Conservation (phyloP, 2,888 invertebrate genomes). For the Eupithecia subumbrata region DNA sequence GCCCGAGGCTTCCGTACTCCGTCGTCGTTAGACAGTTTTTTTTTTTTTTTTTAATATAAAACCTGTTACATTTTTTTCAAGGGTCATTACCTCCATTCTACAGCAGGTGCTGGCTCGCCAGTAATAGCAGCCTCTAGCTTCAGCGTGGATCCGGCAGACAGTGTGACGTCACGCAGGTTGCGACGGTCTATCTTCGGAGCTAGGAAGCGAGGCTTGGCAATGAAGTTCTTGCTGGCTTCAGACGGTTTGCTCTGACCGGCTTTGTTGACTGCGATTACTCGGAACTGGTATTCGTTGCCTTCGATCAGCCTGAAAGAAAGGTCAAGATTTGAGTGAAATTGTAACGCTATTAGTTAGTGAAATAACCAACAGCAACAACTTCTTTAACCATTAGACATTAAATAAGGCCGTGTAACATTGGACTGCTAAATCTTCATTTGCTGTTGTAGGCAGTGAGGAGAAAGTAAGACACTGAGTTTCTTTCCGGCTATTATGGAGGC, state of each 20-base stretch:
- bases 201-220: conserved; percentile 93
- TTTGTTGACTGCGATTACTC: conserved; percentile 97
- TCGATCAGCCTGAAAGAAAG: conserved; percentile 88
- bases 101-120: conserved; percentile 97
- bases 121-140: conserved; percentile 96
- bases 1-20: too few relatives aligned
- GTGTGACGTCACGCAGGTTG: conserved; percentile 93
- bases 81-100: conserved; percentile 89
- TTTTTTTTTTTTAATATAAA: too few relatives aligned
- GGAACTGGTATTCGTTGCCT: conserved; percentile 98
- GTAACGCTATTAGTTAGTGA: background rate
- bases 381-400: too few relatives aligned
- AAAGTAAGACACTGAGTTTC: too few relatives aligned
- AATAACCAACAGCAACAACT: too few relatives aligned
- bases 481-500: too few relatives aligned
- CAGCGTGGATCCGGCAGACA: conserved; percentile 96
- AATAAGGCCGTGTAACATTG: too few relatives aligned
- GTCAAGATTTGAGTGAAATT: background rate
- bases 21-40: too few relatives aligned
- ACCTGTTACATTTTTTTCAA: background rate
- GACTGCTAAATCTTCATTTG: too few relatives aligned
- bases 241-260: conserved; percentile 97
- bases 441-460: too few relatives aligned
- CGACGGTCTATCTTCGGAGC: conserved; percentile 98
- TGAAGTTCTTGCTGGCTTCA: conserved; percentile 92